phyloP scores from a whole-genome alignment of 2,113 vertebrate species.

The Bambusicola thoracicus region DNA sequence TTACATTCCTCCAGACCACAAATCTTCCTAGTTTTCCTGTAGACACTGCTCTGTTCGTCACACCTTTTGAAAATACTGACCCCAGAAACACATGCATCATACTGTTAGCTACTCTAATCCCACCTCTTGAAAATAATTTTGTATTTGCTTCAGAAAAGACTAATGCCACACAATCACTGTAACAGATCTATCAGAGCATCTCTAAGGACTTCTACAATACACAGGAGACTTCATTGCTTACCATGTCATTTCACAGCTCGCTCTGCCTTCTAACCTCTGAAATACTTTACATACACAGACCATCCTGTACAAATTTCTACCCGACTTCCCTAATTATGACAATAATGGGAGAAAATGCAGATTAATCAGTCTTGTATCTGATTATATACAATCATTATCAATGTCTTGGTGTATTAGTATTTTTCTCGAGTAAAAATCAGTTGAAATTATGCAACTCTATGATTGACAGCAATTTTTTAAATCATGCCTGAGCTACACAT shows the following conservation, averaged over 20 bases:
- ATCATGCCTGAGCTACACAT: accelerated
- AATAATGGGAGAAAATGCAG: neutral
- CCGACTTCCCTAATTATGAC: neutral
- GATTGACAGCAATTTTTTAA: neutral
- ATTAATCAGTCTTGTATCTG: neutral
- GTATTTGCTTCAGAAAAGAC: neutral
- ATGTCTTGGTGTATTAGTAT: neutral
- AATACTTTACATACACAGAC: neutral
- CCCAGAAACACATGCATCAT: neutral
- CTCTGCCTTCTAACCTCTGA: neutral
- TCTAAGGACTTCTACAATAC: neutral
- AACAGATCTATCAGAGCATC: neutral
- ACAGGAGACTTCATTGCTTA: neutral
- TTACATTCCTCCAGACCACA: neutral
- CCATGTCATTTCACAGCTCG: neutral
- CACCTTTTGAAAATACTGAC: neutral
- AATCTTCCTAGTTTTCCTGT: neutral
- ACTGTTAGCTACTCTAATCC: neutral
- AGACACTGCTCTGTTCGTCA: neutral
- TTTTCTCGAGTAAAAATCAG: neutral
- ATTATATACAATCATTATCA: neutral
- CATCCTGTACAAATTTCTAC: neutral
- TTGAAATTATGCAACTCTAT: neutral
- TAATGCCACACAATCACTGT: neutral
- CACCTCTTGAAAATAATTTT: neutral